A percentile compares a stretch with the other conserved stretches of the same genome.
These are phyloP conservation scores for Monopterus albus DNA, from an alignment of 2,113 vertebrate species.

Conservation along the genomic window DNA sequence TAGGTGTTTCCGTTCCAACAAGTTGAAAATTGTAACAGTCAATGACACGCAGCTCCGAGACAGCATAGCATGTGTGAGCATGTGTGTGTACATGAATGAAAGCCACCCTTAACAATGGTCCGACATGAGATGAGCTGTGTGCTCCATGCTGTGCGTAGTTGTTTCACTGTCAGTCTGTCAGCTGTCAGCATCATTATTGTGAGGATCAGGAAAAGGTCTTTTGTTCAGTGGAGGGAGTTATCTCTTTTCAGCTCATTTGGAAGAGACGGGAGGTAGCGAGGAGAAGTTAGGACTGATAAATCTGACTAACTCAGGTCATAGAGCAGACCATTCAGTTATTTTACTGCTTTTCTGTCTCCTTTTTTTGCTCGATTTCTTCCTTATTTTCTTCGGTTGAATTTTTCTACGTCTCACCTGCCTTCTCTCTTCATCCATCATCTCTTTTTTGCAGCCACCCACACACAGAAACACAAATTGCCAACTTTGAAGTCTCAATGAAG, in stretches of 20 bases:
- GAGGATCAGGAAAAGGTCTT: constrained; percentile 65
- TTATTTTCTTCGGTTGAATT: constrained; percentile 18
- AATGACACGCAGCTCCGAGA: constrained; percentile 3
- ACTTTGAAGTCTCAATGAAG: constrained; percentile 51
- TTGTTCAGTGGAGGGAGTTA: constrained; percentile 55
- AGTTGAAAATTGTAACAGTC: constrained; percentile 1
- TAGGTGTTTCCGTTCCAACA: constrained; percentile 15
- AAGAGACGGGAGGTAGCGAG: background rate
- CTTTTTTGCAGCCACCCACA: constrained; percentile 15
- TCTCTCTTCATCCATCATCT: constrained; percentile 13
- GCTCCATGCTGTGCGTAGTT: constrained; percentile 40
- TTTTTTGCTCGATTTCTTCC: background rate
- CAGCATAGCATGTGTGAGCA: background rate
- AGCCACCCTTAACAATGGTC: constrained; percentile 50
- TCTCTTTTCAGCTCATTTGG: constrained; percentile 40
- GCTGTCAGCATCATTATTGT: constrained; percentile 66
- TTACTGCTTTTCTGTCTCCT: constrained; percentile 1
- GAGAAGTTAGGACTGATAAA: constrained; percentile 22
- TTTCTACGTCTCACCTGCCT: background rate
- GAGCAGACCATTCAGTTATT: constrained; percentile 21
- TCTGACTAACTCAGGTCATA: constrained; percentile 33
- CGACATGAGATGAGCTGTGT: constrained; percentile 55
- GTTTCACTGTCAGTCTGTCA: constrained; percentile 73
- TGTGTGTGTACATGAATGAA: constrained; percentile 31
- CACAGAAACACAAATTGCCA: constrained; percentile 38